Conservation (phyloP, 1,140 invertebrate genomes). For the Riptortus pedestris region DNA sequence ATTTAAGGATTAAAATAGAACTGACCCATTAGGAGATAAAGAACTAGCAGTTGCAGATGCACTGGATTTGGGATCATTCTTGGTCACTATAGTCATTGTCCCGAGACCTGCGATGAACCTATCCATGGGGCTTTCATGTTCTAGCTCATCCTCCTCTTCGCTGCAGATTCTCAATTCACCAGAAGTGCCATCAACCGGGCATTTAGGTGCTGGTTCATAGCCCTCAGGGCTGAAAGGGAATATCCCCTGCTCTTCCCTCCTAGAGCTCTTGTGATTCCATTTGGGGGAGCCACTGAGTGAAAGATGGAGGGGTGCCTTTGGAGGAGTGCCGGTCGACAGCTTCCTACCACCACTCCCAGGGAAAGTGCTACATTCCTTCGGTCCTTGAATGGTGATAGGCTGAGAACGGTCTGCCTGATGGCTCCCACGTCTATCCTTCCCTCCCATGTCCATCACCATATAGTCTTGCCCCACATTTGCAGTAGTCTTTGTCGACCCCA, state of each 20-base stretch:
- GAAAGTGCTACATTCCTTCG: slow-evolving; percentile 38
- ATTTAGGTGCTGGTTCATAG: slow-evolving; percentile 30
- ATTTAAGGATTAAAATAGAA: no score
- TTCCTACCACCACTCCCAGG: slow-evolving; percentile 37
- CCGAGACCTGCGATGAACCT: background rate
- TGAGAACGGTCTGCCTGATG: slow-evolving; percentile 40
- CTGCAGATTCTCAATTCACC: slow-evolving; percentile 24
- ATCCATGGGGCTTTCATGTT: background rate
- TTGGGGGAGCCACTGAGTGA: background rate
- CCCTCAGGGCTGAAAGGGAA: slow-evolving; percentile 46
- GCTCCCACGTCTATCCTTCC: slow-evolving; percentile 35
- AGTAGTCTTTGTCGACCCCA: slow-evolving; percentile 33
- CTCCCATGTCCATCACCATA: slow-evolving; percentile 36
- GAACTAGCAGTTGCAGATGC: background rate
- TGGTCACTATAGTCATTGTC: background rate
- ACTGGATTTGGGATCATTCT: background rate
- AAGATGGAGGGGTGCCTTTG: slow-evolving; percentile 35
- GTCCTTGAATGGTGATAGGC: slow-evolving; percentile 47
- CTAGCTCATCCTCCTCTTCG: background rate
- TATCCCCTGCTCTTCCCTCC: slow-evolving; percentile 36
- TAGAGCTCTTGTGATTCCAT: slow-evolving; percentile 31
- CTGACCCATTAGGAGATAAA: background rate
- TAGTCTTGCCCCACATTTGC: slow-evolving; percentile 34
- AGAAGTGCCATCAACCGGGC: slow-evolving; percentile 35
- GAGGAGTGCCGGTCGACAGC: slow-evolving; percentile 39